Evolutionary conservation across 2,888 invertebrate genomes (phyloP).

Genomic region (Lochmaea crataegi): DNA sequence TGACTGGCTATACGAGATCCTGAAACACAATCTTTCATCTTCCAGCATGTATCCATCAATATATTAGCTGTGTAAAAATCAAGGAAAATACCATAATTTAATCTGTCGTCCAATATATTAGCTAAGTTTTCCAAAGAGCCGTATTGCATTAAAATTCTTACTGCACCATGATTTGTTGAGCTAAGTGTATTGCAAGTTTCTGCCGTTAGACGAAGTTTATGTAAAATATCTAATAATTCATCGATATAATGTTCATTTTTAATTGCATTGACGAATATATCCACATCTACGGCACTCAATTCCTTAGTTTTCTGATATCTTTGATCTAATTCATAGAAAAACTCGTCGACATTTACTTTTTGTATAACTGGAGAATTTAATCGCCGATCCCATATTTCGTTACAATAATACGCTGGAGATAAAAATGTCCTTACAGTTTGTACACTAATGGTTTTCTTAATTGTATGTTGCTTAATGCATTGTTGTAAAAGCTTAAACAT

Average conservation of each 20-base stretch:
- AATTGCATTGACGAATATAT: conserved; percentile 81
- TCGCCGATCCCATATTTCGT: conserved; percentile 77
- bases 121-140: conserved; percentile 75
- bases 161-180: conserved; percentile 86
- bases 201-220: conserved; percentile 78
- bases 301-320: conserved; percentile 72
- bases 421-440: conserved; percentile 68
- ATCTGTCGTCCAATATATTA: conserved; percentile 80
- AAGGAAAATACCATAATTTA: conserved; percentile 92
- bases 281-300: conserved; percentile 83
- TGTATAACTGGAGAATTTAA: conserved; percentile 71
- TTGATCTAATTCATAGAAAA: conserved; percentile 78
- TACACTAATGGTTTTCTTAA: not conserved
- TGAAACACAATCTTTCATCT: conserved; percentile 72
- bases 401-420: conserved; percentile 79
- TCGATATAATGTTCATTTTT: conserved; percentile 72
- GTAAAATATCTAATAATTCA: conserved; percentile 78
- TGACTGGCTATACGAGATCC: conserved; percentile 84
- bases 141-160: conserved; percentile 71
- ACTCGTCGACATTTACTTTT: conserved; percentile 73
- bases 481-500: conserved; percentile 36
- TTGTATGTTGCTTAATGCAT: conserved; percentile 2
- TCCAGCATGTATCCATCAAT: conserved; percentile 82
- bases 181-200: conserved; percentile 78
- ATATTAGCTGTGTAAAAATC: conserved; percentile 84